Percentiles rank a stretch among this genome's conserved stretches.
These are phyloP conservation scores for Solea solea DNA, from an alignment of 2,113 vertebrate species.

Conservation along the genomic window DNA sequence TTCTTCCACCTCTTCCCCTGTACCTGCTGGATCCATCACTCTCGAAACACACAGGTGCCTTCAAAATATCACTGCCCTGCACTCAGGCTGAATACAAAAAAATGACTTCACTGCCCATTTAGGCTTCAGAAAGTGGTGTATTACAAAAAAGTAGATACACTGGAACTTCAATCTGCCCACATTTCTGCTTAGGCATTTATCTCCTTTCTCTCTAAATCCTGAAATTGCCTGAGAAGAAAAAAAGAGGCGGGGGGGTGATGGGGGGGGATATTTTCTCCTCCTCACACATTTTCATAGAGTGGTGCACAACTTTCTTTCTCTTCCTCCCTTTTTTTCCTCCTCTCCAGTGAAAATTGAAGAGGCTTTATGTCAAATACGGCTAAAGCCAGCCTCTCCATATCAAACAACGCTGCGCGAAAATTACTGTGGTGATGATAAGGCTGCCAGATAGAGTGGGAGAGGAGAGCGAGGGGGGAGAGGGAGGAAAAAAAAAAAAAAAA, in stretches of 20 bases:
- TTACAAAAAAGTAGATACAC: constrained; percentile 79
- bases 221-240: constrained; percentile 93
- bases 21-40: constrained; percentile 70
- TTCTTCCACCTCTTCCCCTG: neutral
- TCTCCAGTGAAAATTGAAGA: constrained; percentile 94
- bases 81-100: constrained; percentile 45
- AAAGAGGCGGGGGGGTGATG: neutral
- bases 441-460: constrained; percentile 92
- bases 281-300: constrained; percentile 84
- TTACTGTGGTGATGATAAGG: constrained; percentile 99
- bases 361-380: constrained; percentile 99
- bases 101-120: constrained; percentile 61
- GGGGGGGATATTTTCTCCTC: constrained; percentile 63
- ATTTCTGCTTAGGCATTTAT: constrained; percentile 90
- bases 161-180: constrained; percentile 81
- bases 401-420: constrained; percentile 97
- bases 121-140: constrained; percentile 75
- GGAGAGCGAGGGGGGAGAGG: constrained; percentile 65
- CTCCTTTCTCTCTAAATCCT: constrained; percentile 96
- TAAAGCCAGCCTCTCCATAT: constrained; percentile 99
- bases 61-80: constrained; percentile 60
- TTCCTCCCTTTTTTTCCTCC: constrained; percentile 17
- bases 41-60: constrained; percentile 68
- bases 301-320: constrained; percentile 86
- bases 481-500: constrained; percentile 12